Evolutionary conservation across 1,140 invertebrate genomes (phyloP).

Genomic region (Fopius arisanus): DNA sequence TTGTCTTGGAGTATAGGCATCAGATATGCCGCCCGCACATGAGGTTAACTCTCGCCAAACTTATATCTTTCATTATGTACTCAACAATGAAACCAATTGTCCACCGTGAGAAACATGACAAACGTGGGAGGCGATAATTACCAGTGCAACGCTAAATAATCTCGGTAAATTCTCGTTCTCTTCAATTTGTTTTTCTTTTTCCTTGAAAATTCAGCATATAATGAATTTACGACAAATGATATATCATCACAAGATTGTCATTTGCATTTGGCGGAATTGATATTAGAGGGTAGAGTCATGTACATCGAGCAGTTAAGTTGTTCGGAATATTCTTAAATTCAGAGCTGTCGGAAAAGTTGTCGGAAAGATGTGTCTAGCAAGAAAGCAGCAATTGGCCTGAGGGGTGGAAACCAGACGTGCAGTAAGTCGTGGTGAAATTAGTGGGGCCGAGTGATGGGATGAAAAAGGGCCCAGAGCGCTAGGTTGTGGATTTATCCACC

Average conservation of each 20-base stretch:
- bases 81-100: slow-evolving; percentile 60
- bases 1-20: not conserved
- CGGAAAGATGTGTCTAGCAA: slow-evolving; percentile 28
- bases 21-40: slow-evolving; percentile 15
- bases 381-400: slow-evolving; percentile 37
- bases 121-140: slow-evolving; percentile 20
- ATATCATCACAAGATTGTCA: too few species aligned
- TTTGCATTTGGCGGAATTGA: too few species aligned
- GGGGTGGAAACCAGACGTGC: slow-evolving; percentile 42
- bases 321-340: not conserved
- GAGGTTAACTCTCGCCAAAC: slow-evolving; percentile 28
- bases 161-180: not conserved
- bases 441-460: slow-evolving; percentile 34
- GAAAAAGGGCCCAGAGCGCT: slow-evolving; percentile 25
- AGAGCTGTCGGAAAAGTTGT: not conserved
- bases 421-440: slow-evolving; percentile 49
- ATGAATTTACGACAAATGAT: too few species aligned
- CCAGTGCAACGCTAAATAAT: not conserved
- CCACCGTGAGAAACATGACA: slow-evolving; percentile 39
- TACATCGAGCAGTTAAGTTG: too few species aligned
- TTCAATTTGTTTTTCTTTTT: not conserved
- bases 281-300: too few species aligned
- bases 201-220: too few species aligned
- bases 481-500: not conserved
- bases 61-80: slow-evolving; percentile 58